A percentile compares a stretch with the other conserved stretches of the same genome.
phyloP scores from a whole-genome alignment of 2,113 vertebrate species.

The Tenrec ecaudatus region DNA sequence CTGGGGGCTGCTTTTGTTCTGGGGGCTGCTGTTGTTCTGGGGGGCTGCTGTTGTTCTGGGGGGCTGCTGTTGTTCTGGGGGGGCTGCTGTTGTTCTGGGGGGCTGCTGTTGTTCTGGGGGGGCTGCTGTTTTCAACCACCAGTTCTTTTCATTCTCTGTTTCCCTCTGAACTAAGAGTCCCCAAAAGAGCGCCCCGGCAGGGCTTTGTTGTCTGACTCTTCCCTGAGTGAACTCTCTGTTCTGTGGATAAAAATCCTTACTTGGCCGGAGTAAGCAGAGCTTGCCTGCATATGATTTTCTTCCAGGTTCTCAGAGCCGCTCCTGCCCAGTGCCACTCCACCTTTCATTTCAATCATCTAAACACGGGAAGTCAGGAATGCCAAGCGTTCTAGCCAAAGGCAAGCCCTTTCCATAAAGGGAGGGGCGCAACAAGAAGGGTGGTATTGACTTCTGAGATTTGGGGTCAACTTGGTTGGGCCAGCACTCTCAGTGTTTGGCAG shows the following conservation, averaged over 20 bases:
- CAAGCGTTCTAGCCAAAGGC: neutral
- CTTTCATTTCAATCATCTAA: neutral
- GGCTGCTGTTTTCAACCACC: neutral
- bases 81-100: conserved; percentile 39
- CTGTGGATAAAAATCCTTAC: neutral
- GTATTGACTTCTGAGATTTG: no score
- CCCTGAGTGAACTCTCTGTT: neutral
- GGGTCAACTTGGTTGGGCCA: no score
- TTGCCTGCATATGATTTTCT: neutral
- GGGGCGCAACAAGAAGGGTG: neutral
- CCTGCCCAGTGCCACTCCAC: neutral
- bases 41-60: conserved; percentile 38
- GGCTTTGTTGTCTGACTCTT: neutral
- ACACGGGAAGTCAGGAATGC: neutral
- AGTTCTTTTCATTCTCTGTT: neutral
- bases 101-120: neutral
- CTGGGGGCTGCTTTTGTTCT: conserved; percentile 48
- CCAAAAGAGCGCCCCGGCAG: neutral
- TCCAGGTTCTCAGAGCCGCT: neutral
- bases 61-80: neutral
- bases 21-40: neutral
- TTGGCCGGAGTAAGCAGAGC: neutral
- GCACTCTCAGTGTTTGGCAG: no score
- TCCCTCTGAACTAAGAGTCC: neutral
- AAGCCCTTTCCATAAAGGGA: neutral